A percentile compares a stretch with the other conserved stretches of the same genome.
Conservation (phyloP, 1,140 invertebrate species). For the Dolichoris vasculosae region DNA sequence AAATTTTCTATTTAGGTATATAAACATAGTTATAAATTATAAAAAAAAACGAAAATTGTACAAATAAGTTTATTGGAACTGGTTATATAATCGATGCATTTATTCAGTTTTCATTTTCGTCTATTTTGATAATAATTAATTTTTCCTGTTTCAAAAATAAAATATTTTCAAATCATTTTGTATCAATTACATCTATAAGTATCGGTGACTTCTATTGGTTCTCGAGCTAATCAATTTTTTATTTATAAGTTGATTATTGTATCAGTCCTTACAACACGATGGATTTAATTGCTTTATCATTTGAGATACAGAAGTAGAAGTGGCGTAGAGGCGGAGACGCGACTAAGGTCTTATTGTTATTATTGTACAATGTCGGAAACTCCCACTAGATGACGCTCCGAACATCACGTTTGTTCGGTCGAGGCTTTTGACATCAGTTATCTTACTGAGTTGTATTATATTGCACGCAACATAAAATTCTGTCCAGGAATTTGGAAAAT, state of each 20-base stretch:
- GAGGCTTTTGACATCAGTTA: constrained; percentile 38
- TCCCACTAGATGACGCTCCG: constrained; percentile 47
- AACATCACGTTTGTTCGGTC: constrained; percentile 1
- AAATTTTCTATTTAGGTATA: too few species aligned
- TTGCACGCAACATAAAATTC: background rate
- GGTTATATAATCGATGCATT: too few species aligned
- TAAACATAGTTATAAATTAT: too few species aligned
- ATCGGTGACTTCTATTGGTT: too few species aligned
- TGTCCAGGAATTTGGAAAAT: background rate
- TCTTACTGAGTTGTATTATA: constrained; percentile 4
- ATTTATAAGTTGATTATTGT: background rate
- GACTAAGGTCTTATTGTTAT: constrained; percentile 21
- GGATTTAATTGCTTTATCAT: constrained; percentile 15
- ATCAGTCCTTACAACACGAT: constrained; percentile 3
- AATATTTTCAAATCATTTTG: too few species aligned
- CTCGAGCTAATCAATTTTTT: background rate
- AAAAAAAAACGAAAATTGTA: too few species aligned
- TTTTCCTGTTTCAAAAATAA: too few species aligned
- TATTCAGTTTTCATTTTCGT: too few species aligned
- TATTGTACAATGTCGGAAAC: constrained; percentile 3
- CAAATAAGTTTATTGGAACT: too few species aligned
- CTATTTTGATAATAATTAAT: too few species aligned
- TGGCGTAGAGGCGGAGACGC: background rate
- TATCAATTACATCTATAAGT: too few species aligned
- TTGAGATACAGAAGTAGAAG: background rate